Evolutionary conservation across 2,888 invertebrate species (phyloP).

Genomic region (Pachydiplax longipennis): DNA sequence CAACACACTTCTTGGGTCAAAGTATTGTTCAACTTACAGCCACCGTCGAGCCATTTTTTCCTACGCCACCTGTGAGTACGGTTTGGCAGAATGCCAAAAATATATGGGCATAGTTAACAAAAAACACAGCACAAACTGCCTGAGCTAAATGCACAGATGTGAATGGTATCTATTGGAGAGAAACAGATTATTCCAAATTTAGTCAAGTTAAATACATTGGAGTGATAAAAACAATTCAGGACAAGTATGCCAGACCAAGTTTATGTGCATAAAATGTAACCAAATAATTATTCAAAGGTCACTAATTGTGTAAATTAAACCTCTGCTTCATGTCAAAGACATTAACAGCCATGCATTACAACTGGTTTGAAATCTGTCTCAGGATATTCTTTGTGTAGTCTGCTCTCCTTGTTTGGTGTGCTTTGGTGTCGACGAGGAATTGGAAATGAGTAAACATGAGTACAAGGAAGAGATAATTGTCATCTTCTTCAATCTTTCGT

Average conservation of each 20-base stretch:
- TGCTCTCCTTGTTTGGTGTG: too few relatives aligned
- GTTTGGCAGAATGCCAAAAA: constrained; percentile 58
- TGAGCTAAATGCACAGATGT: constrained; percentile 30
- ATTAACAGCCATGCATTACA: not conserved
- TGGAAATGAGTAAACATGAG: not conserved
- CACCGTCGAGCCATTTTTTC: constrained; percentile 96
- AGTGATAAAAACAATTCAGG: not conserved
- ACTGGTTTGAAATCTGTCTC: too few relatives aligned
- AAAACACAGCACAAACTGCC: constrained; percentile 63
- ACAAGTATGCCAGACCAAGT: not conserved
- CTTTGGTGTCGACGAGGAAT: too few relatives aligned
- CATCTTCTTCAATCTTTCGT: not conserved
- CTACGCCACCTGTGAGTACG: constrained; percentile 76
- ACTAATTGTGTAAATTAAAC: not conserved
- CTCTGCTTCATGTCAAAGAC: not conserved
- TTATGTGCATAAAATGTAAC: not conserved
- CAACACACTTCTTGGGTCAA: constrained; percentile 11
- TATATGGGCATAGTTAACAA: constrained; percentile 70
- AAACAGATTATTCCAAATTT: constrained; percentile 17
- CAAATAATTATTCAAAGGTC: not conserved
- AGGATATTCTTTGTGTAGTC: too few relatives aligned
- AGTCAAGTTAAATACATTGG: not conserved
- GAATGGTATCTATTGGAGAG: constrained; percentile 31
- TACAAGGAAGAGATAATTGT: not conserved
- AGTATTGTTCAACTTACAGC: constrained; percentile 75